Base-by-base conservation (phyloP, 2,888 invertebrate genomes). In the Acleris literana region DNA sequence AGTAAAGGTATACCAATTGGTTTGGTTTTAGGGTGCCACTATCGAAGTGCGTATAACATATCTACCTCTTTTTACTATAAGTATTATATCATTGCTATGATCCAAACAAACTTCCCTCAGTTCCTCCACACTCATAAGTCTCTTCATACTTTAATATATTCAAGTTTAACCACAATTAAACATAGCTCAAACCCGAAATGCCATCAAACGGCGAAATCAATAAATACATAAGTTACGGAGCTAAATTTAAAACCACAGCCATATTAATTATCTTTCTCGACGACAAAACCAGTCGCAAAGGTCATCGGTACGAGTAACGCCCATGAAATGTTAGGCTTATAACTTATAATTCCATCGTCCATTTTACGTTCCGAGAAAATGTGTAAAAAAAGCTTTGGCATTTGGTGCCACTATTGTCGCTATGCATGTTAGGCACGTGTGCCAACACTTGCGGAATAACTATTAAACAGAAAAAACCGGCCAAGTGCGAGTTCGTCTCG, bases 281-380 rank as follows among this genome's bases (percentile, higher is more conserved):
- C 51, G 9, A 55, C 55, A 55, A 64, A 64, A 64, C 64, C 64
- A 25, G 59, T 64, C 54, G 62, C 25, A 46, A 54, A 59, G 48
- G 59, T 54, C 54, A 54, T 64, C 59, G 33, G 9, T 52, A 39
- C 52, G 18, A 17, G 48, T 25, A 20, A 54, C 39, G 20, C 29
- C 22, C 49, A 53, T 54, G 58, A 13, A 58, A 51, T 49, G 53
- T 64, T 53, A 53, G 59, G 22, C 43, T 54, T 53, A 53, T 54
- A 49, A 59, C 43, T 54, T 53, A 53, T 54, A 49, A 59, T 54
- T 43, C 39, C 18, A 49, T 54, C 54, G 33, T 49, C 48, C 54
- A n/a, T 17, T 29, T 33, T 33, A 43, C 22, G 13, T 29, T 5
- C 25, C 17, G 57, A 46, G 22, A 25, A 57, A 57, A 57, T 20